phyloP scores from a whole-genome alignment of 1,140 invertebrate species.

The Papilio aristodemus region DNA sequence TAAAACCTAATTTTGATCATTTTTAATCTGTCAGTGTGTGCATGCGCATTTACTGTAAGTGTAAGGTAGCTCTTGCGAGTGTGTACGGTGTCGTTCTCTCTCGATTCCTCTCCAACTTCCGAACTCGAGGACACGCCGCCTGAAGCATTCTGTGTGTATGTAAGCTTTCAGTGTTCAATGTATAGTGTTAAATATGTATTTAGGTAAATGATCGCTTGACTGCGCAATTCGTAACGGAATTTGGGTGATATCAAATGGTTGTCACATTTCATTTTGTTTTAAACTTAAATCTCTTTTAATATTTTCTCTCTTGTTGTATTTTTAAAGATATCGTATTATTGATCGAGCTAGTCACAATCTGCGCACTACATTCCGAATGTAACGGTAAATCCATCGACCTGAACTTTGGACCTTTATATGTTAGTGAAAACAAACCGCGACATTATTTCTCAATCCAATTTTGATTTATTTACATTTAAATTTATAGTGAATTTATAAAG shows the following conservation, averaged over 20 bases:
- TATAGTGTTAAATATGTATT: constrained; percentile 57
- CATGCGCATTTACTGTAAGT: constrained; percentile 50
- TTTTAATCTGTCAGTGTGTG: constrained; percentile 42
- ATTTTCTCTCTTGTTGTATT: neutral
- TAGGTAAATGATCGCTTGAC: constrained; percentile 59
- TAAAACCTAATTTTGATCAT: constrained; percentile 50
- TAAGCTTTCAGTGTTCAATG: constrained; percentile 75
- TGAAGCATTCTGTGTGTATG: constrained; percentile 53
- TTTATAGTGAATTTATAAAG: constrained; percentile 73
- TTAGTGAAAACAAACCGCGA: neutral
- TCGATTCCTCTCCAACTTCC: constrained; percentile 48
- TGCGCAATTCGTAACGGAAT: constrained; percentile 66
- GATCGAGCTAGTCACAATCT: constrained; percentile 8
- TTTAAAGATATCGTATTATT: neutral
- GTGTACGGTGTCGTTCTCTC: constrained; percentile 73
- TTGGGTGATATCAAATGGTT: constrained; percentile 78
- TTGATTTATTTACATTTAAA: constrained; percentile 42
- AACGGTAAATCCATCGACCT: constrained; percentile 20
- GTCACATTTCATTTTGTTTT: constrained; percentile 37
- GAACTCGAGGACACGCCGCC: constrained; percentile 50
- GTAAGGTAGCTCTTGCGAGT: constrained; percentile 57
- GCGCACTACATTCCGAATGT: constrained; percentile 22
- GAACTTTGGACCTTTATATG: constrained; percentile 36
- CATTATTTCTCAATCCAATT: constrained; percentile 11
- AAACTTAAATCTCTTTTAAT: neutral